Conservation (phyloP, 2,888 invertebrate species). For the Hydroisotoma schaefferi region DNA sequence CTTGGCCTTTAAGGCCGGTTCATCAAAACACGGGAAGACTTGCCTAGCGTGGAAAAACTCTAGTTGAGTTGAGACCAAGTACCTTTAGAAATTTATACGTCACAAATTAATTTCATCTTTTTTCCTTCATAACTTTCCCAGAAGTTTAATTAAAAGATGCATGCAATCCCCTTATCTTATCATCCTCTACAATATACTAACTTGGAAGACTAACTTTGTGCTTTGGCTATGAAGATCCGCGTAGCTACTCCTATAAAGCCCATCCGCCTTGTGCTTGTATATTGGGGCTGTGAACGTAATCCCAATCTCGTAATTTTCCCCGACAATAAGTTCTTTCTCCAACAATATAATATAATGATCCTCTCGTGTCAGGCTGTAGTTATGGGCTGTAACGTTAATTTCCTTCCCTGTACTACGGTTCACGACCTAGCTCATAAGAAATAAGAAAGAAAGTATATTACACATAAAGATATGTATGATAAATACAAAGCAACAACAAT, state of each 20-base stretch:
- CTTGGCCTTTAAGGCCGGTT: slow-evolving; percentile 28
- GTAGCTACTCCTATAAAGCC: slow-evolving; percentile 42
- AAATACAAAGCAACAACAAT: too few species aligned
- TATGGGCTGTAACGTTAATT: slow-evolving; percentile 25
- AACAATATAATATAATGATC: slow-evolving; percentile 34
- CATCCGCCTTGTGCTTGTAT: slow-evolving; percentile 31
- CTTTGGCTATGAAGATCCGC: too few species aligned
- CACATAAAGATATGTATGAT: too few species aligned
- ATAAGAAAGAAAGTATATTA: too few species aligned
- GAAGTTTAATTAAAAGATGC: not conserved
- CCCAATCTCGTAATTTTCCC: slow-evolving; percentile 34
- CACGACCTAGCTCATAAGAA: too few species aligned
- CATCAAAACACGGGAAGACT: slow-evolving; percentile 45
- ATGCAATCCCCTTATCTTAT: slow-evolving; percentile 18
- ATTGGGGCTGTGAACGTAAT: slow-evolving; percentile 35
- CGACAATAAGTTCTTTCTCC: slow-evolving; percentile 27
- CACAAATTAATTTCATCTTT: not conserved
- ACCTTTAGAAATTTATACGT: slow-evolving; percentile 16
- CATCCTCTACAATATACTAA: too few species aligned
- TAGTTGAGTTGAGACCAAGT: slow-evolving; percentile 37
- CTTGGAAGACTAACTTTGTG: too few species aligned
- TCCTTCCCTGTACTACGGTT: slow-evolving; percentile 27
- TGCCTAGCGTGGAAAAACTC: slow-evolving; percentile 33
- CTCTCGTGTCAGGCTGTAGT: slow-evolving; percentile 16
- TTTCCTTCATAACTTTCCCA: not conserved